phyloP scores from a whole-genome alignment of 2,888 invertebrate genomes.

The Myopa tessellatipennis region DNA sequence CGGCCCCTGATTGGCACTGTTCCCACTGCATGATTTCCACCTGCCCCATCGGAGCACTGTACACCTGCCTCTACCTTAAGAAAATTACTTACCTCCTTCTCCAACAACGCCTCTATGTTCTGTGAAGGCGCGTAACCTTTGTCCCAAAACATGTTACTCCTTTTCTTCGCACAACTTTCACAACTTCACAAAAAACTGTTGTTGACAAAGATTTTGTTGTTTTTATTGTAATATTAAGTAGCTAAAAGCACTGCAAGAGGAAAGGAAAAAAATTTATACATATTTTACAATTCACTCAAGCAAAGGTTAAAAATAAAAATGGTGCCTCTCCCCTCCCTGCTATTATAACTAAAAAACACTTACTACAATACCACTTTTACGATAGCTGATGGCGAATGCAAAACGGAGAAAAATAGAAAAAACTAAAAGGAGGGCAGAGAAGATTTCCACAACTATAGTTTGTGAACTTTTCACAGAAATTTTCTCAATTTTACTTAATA shows the following conservation, averaged over 20 bases:
- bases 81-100: slow-evolving; percentile 58
- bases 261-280: slow-evolving; percentile 27
- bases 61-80: not conserved
- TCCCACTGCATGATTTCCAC: slow-evolving; percentile 8
- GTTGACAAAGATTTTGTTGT: slow-evolving; percentile 40
- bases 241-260: slow-evolving; percentile 51
- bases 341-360: slow-evolving; percentile 13
- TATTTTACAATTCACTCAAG: slow-evolving; percentile 15
- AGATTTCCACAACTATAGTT: slow-evolving; percentile 21
- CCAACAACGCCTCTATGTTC: slow-evolving; percentile 67
- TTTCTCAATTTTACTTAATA: slow-evolving; percentile 11
- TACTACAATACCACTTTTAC: not conserved
- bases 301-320: slow-evolving; percentile 43
- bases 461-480: not conserved
- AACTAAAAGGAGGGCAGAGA: slow-evolving; percentile 28
- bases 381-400: slow-evolving; percentile 29
- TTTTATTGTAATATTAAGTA: slow-evolving; percentile 40
- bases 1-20: not conserved
- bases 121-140: slow-evolving; percentile 67
- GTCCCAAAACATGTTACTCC: slow-evolving; percentile 68
- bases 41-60: not conserved
- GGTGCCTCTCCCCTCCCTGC: slow-evolving; percentile 39
- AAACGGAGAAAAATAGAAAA: slow-evolving; percentile 7
- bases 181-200: slow-evolving; percentile 34
- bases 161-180: slow-evolving; percentile 44